Evolutionary conservation across 2,888 invertebrate genomes (phyloP).

Genomic region (Pilophorus perplexus): DNA sequence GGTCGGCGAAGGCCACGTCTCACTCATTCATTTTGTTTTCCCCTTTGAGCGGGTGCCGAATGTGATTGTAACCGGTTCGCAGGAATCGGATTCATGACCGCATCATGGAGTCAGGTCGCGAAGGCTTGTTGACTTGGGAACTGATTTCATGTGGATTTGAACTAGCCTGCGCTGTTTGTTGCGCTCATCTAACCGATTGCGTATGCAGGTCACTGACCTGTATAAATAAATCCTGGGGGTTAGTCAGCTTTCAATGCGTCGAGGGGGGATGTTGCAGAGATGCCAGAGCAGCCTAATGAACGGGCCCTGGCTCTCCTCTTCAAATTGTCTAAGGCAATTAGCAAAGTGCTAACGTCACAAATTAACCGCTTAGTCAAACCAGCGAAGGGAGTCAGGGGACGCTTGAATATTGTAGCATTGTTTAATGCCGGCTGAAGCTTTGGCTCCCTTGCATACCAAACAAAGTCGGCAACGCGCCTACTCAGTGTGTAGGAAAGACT

Average conservation of each 20-base stretch:
- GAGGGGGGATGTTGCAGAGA: conserved; percentile 5
- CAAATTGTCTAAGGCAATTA: conserved; percentile 45
- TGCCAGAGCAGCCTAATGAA: conserved; percentile 21
- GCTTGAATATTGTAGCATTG: conserved; percentile 39
- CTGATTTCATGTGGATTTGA: conserved; percentile 14
- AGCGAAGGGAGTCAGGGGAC: conserved; percentile 3
- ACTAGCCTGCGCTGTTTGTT: conserved; percentile 27
- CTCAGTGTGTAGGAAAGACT: conserved; percentile 15
- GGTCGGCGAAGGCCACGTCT: too few relatives aligned
- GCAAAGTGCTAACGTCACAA: conserved; percentile 44
- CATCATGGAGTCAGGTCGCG: neutral
- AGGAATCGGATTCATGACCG: neutral
- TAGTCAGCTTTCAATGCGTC: conserved; percentile 14
- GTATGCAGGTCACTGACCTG: conserved; percentile 38
- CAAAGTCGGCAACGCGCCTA: neutral
- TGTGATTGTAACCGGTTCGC: too few relatives aligned
- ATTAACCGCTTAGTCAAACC: conserved; percentile 43
- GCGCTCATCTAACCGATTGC: conserved; percentile 23
- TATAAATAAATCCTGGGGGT: conserved; percentile 34
- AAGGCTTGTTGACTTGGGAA: conserved; percentile 17
- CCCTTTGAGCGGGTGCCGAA: too few relatives aligned
- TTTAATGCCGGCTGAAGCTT: conserved; percentile 27
- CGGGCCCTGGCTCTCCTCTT: conserved; percentile 28
- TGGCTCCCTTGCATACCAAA: conserved; percentile 19
- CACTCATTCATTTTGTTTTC: too few relatives aligned